phyloP scores from a whole-genome alignment of 2,797 vertebrate species.

The Petrocephalus schoutedeni region DNA sequence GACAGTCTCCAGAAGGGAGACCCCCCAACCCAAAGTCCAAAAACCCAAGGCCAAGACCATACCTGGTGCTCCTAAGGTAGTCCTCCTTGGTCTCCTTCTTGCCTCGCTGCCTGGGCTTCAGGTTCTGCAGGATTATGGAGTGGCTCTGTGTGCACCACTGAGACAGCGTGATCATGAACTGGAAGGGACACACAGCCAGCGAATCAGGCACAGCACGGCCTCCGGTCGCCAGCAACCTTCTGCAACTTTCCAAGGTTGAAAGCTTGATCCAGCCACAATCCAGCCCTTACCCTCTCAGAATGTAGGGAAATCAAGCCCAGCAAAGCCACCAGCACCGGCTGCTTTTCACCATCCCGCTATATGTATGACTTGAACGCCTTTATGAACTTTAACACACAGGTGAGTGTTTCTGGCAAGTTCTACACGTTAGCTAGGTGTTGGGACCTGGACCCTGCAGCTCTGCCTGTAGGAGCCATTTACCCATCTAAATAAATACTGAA shows the following conservation, averaged over 20 bases:
- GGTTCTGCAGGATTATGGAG: conserved; percentile 95
- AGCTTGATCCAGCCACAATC: background rate
- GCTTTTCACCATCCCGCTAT: background rate
- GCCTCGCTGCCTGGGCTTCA: conserved; percentile 89
- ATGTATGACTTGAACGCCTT: background rate
- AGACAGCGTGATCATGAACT: conserved; percentile 83
- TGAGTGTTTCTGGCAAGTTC: background rate
- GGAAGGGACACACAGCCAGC: conserved; percentile 25
- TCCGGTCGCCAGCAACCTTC: background rate
- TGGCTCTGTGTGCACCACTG: conserved; percentile 99
- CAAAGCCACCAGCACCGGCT: background rate
- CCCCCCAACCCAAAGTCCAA: background rate
- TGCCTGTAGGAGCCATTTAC: background rate
- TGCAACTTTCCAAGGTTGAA: background rate
- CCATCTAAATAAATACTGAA: background rate
- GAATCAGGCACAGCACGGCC: background rate
- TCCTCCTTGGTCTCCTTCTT: conserved; percentile 98
- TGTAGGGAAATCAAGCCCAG: background rate
- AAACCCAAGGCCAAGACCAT: conserved; percentile 34
- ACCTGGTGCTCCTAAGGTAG: conserved; percentile 79
- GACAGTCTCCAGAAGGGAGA: background rate
- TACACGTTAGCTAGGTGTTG: background rate
- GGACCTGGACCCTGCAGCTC: background rate
- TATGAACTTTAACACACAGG: background rate
- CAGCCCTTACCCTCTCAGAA: background rate